Base-by-base conservation (phyloP, 2,113 vertebrate species). In the Silurus glanis region DNA sequence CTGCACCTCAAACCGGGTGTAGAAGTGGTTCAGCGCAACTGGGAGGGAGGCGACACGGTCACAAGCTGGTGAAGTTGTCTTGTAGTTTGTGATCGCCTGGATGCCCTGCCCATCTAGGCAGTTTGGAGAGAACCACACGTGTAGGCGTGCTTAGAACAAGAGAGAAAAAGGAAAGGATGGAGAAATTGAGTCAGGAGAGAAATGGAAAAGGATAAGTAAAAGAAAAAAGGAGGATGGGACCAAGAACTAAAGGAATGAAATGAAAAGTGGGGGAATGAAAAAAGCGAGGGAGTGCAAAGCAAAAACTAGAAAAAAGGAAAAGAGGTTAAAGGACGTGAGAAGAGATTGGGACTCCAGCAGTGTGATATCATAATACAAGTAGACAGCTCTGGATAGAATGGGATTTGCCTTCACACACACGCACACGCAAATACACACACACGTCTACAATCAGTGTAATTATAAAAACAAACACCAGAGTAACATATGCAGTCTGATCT, bases 331-430 rank as follows among this genome's bases (percentile, higher is more conserved):
- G 4, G 72, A 53, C 9, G 72, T 51, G 72, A 45, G 37, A 51
- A 74, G 71, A 23, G 10, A 45, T 72, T 61, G 55, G 59, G 58
- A 59, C 86, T 87, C 82, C 37, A 74, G 87, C 89, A 28, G 91
- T 86, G 87, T 88, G 83, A 67, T 91, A 90, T 92, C 92, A 89
- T 91, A 90, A 92, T 89, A 89, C 88, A 83, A 91, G 86, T 75
- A 76, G 91, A 91, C 90, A 92, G 69, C 88, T 83, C 83, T 89
- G 87, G 83, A 83, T 58, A 84, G 88, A 85, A 67, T 72, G 90
- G 87, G 90, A 91, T 91, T 92, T 90, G 13, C 9, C 49, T 21
- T 53, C 75, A 56, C 10, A 75, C 23, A 86, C 51, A n/a, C 72
- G 74, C 56, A 66, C 84, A 37, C 79, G 86, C 69, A 78, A 7